Evolutionary conservation across 2,113 vertebrate species (phyloP).

Genomic region (Uria lomvia): DNA sequence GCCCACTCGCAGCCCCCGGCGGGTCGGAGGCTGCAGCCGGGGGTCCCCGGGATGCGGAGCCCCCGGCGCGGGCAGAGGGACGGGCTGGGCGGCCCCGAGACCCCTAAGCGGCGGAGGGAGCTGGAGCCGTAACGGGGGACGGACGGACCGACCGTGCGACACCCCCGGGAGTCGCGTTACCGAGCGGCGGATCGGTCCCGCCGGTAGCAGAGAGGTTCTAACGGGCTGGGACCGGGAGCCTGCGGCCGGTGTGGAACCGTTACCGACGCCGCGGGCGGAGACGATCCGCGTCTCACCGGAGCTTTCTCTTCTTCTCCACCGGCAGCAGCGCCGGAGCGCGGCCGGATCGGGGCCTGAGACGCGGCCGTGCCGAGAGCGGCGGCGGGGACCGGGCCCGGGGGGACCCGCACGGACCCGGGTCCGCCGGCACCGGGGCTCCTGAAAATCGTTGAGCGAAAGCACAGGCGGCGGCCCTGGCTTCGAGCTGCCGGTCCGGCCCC

Average conservation of each 20-base stretch:
- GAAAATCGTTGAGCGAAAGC: neutral
- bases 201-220: too few relatives aligned
- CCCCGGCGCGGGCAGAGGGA: neutral
- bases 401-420: too few relatives aligned
- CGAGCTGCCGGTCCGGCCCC: neutral
- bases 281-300: neutral
- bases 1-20: too few relatives aligned
- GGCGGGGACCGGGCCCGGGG: too few relatives aligned
- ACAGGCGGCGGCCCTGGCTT: neutral
- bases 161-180: neutral
- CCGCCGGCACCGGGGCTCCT: too few relatives aligned
- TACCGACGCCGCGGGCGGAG: neutral
- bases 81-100: neutral
- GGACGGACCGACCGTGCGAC: too few relatives aligned
- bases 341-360: neutral
- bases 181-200: neutral
- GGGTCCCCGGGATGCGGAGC: neutral
- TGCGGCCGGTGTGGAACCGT: too few relatives aligned
- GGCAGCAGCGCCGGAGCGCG: neutral
- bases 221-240: neutral
- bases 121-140: neutral
- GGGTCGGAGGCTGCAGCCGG: neutral
- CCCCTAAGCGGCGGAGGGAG: too few relatives aligned
- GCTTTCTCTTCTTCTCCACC: neutral
- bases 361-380: too few relatives aligned